A percentile compares a stretch with the other conserved stretches of the same genome.
Conservation (phyloP, 2,888 invertebrate genomes). For the Entomobrya multifasciata region DNA sequence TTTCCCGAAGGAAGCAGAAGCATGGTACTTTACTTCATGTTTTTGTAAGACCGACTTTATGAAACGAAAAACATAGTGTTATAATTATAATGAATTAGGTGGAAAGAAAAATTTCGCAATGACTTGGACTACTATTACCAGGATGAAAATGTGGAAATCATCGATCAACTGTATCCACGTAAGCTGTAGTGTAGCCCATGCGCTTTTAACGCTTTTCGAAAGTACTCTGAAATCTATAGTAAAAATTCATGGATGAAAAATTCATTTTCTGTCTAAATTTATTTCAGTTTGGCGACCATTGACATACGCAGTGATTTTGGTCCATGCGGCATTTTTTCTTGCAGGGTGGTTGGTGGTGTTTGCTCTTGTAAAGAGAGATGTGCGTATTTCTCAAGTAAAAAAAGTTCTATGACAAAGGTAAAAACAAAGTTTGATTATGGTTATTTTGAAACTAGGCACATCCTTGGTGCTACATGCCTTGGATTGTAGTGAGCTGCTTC, state of each 20-base stretch:
- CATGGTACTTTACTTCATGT: slow-evolving; percentile 18
- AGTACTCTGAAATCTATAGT: no score
- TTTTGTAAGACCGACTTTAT: background rate
- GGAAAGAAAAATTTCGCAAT: slow-evolving; percentile 72
- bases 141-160: slow-evolving; percentile 72
- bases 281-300: slow-evolving; percentile 72
- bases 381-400: no score
- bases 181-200: slow-evolving; percentile 18
- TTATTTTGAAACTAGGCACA: slow-evolving; percentile 54
- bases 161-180: slow-evolving; percentile 67
- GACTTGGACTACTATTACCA: slow-evolving; percentile 74
- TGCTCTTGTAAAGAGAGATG: slow-evolving; percentile 64
- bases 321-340: slow-evolving; percentile 66
- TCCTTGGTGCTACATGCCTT: slow-evolving; percentile 76
- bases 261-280: no score
- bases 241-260: no score
- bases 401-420: no score
- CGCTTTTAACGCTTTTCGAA: no score
- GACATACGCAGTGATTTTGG: slow-evolving; percentile 62
- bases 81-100: slow-evolving; percentile 45
- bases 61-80: background rate
- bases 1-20: slow-evolving; percentile 39
- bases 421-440: no score
- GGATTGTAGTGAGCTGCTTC: slow-evolving; percentile 69
- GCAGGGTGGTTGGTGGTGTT: slow-evolving; percentile 68